Evolutionary conservation across 2,888 invertebrate species (phyloP).

Genomic region (Dione juno): DNA sequence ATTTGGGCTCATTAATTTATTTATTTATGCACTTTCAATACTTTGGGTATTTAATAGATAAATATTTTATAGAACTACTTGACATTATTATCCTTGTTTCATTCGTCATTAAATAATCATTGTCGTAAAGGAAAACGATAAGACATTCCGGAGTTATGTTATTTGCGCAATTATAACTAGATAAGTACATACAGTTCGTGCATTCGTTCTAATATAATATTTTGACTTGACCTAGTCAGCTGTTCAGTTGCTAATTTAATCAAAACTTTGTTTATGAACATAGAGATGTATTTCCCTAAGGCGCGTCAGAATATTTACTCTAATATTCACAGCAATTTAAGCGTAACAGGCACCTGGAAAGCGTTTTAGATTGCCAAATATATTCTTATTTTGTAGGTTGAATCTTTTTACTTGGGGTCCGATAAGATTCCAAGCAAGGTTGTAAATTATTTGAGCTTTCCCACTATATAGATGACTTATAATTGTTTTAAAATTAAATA

Average conservation of each 20-base stretch:
- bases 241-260: slow-evolving; percentile 11
- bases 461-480: no score
- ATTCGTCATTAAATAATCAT: background rate
- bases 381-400: background rate
- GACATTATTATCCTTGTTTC: background rate
- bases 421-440: background rate
- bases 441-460: no score
- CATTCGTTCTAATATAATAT: background rate
- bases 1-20: background rate
- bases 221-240: slow-evolving; percentile 5
- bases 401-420: background rate
- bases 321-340: slow-evolving; percentile 20
- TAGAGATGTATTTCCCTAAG: slow-evolving; percentile 20
- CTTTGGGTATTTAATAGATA: background rate
- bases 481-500: no score
- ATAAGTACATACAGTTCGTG: background rate
- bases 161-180: background rate
- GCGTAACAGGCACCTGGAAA: slow-evolving; percentile 1
- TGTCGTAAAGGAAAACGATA: background rate
- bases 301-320: slow-evolving; percentile 16
- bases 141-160: background rate
- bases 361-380: background rate
- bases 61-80: background rate
- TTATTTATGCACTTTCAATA: background rate
- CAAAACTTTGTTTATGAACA: slow-evolving; percentile 18